Conservation (phyloP, 2,797 vertebrate genomes). For the Pelochelys cantorii region DNA sequence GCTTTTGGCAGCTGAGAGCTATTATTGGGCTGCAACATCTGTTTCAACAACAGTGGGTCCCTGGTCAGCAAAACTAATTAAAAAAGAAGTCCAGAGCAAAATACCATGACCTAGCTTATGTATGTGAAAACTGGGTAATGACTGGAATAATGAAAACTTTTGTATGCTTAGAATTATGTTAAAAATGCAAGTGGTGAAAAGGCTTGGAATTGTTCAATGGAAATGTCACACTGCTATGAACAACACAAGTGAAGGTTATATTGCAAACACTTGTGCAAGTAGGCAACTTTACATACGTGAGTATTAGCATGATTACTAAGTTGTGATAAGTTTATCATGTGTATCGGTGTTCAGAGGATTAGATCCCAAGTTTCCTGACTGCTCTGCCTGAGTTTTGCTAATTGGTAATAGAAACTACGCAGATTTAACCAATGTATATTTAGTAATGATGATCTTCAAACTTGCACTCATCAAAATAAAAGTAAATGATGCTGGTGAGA, state of each 20-base stretch:
- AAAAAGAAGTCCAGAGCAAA: conserved; percentile 78
- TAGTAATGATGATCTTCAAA: conserved; percentile 57
- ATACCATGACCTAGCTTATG: conserved; percentile 65
- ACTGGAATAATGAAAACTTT: conserved; percentile 73
- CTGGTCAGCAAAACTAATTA: conserved; percentile 80
- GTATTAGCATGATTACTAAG: conserved; percentile 20
- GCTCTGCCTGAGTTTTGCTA: conserved; percentile 43
- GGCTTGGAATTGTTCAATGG: conserved; percentile 48
- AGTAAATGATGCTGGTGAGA: conserved; percentile 48
- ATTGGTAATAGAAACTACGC: conserved; percentile 62
- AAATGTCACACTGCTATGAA: conserved; percentile 30
- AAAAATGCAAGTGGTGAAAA: conserved; percentile 77
- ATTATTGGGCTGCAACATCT: conserved; percentile 81
- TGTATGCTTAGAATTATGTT: conserved; percentile 69
- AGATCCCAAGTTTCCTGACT: neutral
- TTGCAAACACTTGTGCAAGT: neutral
- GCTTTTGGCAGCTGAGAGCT: conserved; percentile 79
- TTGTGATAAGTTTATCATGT: neutral
- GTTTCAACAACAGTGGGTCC: conserved; percentile 79
- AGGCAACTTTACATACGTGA: neutral
- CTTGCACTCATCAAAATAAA: conserved; percentile 63
- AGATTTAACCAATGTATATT: neutral
- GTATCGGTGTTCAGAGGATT: conserved; percentile 14
- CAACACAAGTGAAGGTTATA: conserved; percentile 31
- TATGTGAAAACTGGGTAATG: conserved; percentile 73